A percentile compares a stretch with the other conserved stretches of the same genome.
phyloP scores from a whole-genome alignment of 1,140 invertebrate species.

The Drosophila sp. region DNA sequence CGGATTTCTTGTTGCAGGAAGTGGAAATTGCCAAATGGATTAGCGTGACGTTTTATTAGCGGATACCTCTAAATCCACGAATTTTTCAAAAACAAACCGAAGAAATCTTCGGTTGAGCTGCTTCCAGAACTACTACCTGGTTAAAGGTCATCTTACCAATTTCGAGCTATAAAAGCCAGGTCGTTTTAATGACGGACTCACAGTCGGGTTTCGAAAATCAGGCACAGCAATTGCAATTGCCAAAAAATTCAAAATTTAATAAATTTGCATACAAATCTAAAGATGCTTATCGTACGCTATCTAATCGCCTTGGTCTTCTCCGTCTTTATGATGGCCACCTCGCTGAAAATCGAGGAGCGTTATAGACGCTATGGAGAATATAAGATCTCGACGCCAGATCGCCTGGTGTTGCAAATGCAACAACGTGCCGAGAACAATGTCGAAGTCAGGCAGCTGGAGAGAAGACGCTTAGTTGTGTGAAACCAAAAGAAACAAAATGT shows the following conservation, averaged over 20 bases:
- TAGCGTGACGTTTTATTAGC: constrained; percentile 58
- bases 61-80: constrained; percentile 2
- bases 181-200: background rate
- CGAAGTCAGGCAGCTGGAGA: constrained; percentile 24
- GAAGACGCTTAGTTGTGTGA: constrained; percentile 35
- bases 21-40: constrained; percentile 73
- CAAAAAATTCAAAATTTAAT: background rate
- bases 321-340: constrained; percentile 73
- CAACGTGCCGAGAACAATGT: background rate
- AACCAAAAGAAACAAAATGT: background rate
- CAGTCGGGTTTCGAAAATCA: constrained; percentile 47
- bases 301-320: constrained; percentile 73
- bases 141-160: background rate
- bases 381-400: constrained; percentile 75
- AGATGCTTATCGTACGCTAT: constrained; percentile 70
- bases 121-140: constrained; percentile 20
- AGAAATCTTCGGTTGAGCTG: background rate
- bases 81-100: background rate
- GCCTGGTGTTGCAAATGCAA: constrained; percentile 63
- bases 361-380: constrained; percentile 35
- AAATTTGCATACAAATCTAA: constrained; percentile 14
- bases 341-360: constrained; percentile 61
- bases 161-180: constrained; percentile 58
- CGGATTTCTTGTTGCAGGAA: constrained; percentile 57
- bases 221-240: constrained; percentile 19